Evolutionary conservation across 2,797 vertebrate genomes (phyloP).

Genomic region (Simalia tracyae): DNA sequence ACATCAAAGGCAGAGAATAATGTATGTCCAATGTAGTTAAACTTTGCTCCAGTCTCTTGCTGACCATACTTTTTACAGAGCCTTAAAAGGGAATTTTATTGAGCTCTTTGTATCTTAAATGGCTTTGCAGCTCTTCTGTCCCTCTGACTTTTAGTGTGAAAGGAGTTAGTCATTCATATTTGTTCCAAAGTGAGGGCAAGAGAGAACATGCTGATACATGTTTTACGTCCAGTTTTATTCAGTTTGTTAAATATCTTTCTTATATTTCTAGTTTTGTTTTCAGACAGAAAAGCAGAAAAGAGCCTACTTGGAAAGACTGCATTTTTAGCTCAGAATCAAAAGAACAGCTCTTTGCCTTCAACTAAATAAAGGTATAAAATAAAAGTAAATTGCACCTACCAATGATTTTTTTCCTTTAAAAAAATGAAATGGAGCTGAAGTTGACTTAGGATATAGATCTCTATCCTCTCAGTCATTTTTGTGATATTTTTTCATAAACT

Average conservation of each 20-base stretch:
- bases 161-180: conserved; percentile 61
- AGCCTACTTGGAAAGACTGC: not conserved
- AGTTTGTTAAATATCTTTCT: conserved; percentile 60
- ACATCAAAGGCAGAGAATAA: not conserved
- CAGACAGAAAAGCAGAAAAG: conserved; percentile 52
- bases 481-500: conserved; percentile 71
- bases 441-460: conserved; percentile 68
- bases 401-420: conserved; percentile 36
- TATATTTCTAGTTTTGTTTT: conserved; percentile 52
- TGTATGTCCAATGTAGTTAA: not conserved
- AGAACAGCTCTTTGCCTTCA: not conserved
- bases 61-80: not conserved
- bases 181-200: conserved; percentile 42
- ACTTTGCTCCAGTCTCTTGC: not conserved
- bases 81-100: conserved; percentile 60
- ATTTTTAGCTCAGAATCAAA: not conserved
- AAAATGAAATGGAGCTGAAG: conserved; percentile 61
- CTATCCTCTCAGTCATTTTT: conserved; percentile 66
- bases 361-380: not conserved
- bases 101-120: conserved; percentile 63
- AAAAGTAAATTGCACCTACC: conserved; percentile 57
- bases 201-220: conserved; percentile 59
- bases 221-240: conserved; percentile 69
- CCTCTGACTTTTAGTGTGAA: conserved; percentile 66
- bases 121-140: conserved; percentile 61